Evolutionary conservation across 2,113 vertebrate genomes (phyloP).

Genomic region (Canis aureus): DNA sequence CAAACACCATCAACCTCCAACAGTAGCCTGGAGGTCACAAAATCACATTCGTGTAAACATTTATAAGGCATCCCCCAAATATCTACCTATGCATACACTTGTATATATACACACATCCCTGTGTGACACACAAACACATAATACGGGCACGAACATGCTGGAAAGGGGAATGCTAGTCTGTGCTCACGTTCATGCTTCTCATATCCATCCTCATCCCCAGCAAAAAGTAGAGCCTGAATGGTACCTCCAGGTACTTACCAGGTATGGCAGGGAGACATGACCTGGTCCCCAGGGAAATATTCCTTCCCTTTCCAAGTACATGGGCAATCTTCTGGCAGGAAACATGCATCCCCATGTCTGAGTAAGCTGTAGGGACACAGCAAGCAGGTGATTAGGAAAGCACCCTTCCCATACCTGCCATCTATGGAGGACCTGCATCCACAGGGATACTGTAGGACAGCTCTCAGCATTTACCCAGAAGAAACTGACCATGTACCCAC

Average conservation of each 20-base stretch:
- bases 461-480: neutral
- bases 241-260: conserved; percentile 89
- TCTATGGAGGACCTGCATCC: neutral
- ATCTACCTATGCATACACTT: neutral
- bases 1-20: neutral
- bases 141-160: neutral
- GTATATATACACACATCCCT: neutral
- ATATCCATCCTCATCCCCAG: neutral
- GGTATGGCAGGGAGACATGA: conserved; percentile 94
- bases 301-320: conserved; percentile 98
- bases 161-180: neutral
- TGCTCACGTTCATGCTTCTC: neutral
- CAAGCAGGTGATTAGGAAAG: conserved; percentile 23
- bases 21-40: neutral
- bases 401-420: neutral
- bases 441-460: accelerated
- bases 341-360: conserved; percentile 95
- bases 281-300: conserved; percentile 96
- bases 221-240: neutral
- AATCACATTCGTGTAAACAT: neutral
- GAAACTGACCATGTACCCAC: neutral
- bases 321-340: conserved; percentile 93
- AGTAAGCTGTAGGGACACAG: conserved; percentile 89
- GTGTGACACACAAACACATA: neutral
- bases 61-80: neutral